Base-by-base conservation (phyloP, 2,888 invertebrate species). In the Fragum fragum region DNA sequence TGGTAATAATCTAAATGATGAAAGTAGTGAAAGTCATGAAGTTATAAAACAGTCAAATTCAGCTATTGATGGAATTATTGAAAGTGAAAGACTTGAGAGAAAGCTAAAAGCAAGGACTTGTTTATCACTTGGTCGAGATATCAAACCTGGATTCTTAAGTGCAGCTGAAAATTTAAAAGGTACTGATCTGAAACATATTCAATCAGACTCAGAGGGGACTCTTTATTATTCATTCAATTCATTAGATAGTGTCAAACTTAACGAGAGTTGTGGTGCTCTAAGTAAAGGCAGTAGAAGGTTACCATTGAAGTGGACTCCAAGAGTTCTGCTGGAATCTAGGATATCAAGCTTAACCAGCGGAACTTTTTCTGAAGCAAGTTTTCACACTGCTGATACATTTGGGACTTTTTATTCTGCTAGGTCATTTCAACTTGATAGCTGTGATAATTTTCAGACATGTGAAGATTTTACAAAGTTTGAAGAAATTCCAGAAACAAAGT, bases 401-500 rank as follows among this genome's bases (percentile, higher is more conserved):
- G 79, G 83, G 5, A 83, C 83, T 21, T 83, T 83, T 36, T 79
- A 63, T 42, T 83, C 83, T 3, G 79, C 83, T 11, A 55, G 76
- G 57, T 79, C 79, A 18, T 79, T 83, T 66, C 83, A 83, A 55
- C 76, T 76, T 32, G 83, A 83, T 36, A 83, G 83, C 55, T 79
- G 69, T 59, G 83, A 83, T 76, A 79, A 83, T 42, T 83, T 83
- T 71, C 79, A 79, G n/a, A 83, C 83, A 21, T 83, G 83, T 76
- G 83, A 83, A 70, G 83, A 83, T 57, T 79, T 83, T 39, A 68
- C 73, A 55, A 47, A 74, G 21, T 52, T 23, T 32, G 52, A 32
- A 21, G 14, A 32, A 16, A 52, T 28, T 53, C 79, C 70, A 26
- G 66, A 66, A 42, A 23, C 66, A 39, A 79, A 76, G 66, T 79